A percentile compares a stretch with the other conserved stretches of the same genome.
Conservation (phyloP, 2,888 invertebrate species). For the Cremastobaeus sp. region DNA sequence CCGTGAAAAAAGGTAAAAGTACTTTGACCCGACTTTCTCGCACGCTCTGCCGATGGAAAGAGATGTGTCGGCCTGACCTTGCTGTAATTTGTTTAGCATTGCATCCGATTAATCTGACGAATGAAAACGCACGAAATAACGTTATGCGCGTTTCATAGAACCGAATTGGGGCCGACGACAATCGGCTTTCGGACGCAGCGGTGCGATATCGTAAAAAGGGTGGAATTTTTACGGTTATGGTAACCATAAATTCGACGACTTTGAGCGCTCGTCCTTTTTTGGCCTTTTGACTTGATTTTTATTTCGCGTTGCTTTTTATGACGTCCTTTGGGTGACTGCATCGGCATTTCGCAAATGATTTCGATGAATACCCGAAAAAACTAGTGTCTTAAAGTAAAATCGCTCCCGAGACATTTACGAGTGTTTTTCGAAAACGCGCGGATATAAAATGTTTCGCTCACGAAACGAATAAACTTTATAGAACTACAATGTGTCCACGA, state of each 20-base stretch:
- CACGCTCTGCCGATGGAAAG: constrained; percentile 39
- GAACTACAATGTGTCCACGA: background rate
- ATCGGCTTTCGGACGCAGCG: background rate
- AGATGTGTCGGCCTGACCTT: constrained; percentile 43
- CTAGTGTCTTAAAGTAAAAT: background rate
- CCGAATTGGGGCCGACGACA: background rate
- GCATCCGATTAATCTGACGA: background rate
- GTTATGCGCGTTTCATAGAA: background rate
- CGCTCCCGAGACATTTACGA: background rate
- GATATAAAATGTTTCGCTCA: background rate
- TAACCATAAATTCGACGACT: constrained; percentile 17
- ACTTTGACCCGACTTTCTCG: constrained; percentile 58
- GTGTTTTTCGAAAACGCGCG: background rate
- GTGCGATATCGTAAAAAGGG: constrained; percentile 17
- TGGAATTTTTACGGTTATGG: constrained; percentile 21
- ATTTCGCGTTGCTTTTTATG: constrained; percentile 11
- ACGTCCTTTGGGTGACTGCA: background rate
- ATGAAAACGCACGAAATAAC: background rate
- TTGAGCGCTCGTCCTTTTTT: constrained; percentile 1
- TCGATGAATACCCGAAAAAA: background rate
- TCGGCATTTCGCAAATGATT: constrained; percentile 4
- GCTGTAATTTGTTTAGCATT: constrained; percentile 43
- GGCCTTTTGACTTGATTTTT: constrained; percentile 16
- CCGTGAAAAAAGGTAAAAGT: constrained; percentile 59
- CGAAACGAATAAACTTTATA: background rate